These are phyloP conservation scores for Diadema setosum DNA, from an alignment of 35 echinoderm and acorn worm genomes.

Conservation along the genomic window DNA sequence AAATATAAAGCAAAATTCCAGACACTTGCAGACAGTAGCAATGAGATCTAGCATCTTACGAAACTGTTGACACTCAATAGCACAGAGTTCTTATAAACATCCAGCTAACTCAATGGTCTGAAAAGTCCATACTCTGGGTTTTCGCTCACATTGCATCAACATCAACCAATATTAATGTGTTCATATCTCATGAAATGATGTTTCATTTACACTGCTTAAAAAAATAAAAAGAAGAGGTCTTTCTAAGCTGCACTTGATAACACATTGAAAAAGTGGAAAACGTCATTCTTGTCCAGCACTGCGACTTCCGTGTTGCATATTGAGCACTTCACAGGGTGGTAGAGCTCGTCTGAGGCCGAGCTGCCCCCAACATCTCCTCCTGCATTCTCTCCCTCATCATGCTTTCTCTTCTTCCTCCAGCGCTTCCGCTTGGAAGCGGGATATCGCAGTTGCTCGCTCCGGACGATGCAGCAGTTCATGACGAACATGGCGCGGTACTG, in stretches of 20 bases:
- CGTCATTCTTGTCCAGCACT: conserved; percentile 85
- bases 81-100: no score
- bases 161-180: no score
- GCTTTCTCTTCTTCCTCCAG: conserved; percentile 24
- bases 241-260: conserved; percentile 71
- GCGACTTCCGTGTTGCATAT: conserved; percentile 96
- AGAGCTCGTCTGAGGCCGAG: conserved; percentile 39
- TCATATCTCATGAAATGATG: no score
- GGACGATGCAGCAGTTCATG: conserved; percentile 80
- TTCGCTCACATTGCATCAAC: no score
- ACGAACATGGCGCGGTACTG: conserved; percentile 97
- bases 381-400: background rate
- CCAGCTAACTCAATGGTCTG: no score
- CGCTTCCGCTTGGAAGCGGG: conserved; percentile 21
- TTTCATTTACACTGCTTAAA: no score
- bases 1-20: no score
- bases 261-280: conserved; percentile 97
- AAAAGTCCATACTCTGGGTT: no score
- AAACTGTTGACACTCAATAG: no score
- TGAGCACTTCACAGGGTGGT: conserved; percentile 76
- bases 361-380: background rate
- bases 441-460: conserved; percentile 62
- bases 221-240: no score
- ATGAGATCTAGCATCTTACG: no score
- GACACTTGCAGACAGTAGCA: no score